These are phyloP conservation scores for Oreonectes daqikongensis DNA, from an alignment of 2,797 vertebrate species.

Conservation along the genomic window DNA sequence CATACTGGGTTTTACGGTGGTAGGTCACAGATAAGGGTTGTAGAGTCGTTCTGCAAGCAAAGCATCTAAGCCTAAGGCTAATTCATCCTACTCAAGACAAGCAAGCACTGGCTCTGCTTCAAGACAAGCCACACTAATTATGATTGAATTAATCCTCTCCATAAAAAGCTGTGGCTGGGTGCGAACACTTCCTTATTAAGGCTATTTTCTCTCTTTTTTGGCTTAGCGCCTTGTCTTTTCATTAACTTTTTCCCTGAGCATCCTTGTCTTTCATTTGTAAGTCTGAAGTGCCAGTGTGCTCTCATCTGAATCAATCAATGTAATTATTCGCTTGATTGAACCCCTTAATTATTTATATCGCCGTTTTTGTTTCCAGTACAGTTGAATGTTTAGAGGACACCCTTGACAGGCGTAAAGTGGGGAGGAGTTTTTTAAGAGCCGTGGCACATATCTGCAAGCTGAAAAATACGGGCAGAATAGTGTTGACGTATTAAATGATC, in stretches of 20 bases:
- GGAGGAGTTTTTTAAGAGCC: slow-evolving; percentile 17
- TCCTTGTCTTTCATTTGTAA: slow-evolving; percentile 44
- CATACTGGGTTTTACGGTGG: slow-evolving; percentile 44
- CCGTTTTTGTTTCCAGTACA: slow-evolving; percentile 33
- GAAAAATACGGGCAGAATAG: slow-evolving; percentile 23
- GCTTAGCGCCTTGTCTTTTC: slow-evolving; percentile 27
- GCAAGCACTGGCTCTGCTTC: slow-evolving; percentile 28
- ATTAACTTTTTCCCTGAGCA: slow-evolving; percentile 43
- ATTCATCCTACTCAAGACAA: slow-evolving; percentile 24
- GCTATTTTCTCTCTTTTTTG: slow-evolving; percentile 4
- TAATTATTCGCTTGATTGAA: slow-evolving; percentile 52
- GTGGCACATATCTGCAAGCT: background rate
- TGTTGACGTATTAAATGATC: slow-evolving; percentile 32
- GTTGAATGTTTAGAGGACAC: slow-evolving; percentile 45
- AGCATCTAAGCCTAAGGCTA: slow-evolving; percentile 3
- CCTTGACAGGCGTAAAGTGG: slow-evolving; percentile 34
- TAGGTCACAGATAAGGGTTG: slow-evolving; percentile 35
- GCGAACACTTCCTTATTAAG: slow-evolving; percentile 12
- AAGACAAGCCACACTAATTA: slow-evolving; percentile 68
- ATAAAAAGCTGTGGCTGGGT: slow-evolving; percentile 42
- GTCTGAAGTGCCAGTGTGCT: slow-evolving; percentile 38
- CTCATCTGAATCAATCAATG: slow-evolving; percentile 50
- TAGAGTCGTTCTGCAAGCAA: slow-evolving; percentile 19
- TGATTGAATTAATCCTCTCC: slow-evolving; percentile 68
- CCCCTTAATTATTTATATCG: slow-evolving; percentile 47